Percentiles rank a stretch among this genome's conserved stretches.
Conservation (phyloP, 1,140 invertebrate species). For the Neuroterus valhalla region DNA sequence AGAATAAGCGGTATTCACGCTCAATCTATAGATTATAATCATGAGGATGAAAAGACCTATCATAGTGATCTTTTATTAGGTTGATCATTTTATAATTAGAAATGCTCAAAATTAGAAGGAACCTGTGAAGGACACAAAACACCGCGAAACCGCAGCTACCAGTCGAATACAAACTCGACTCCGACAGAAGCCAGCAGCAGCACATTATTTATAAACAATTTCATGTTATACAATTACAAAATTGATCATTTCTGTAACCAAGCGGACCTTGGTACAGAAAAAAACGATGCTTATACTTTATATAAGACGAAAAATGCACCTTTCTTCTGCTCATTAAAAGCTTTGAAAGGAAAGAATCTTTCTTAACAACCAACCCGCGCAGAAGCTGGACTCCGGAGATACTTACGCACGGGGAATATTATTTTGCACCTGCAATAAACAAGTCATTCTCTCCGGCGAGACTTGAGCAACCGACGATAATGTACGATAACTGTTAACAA, state of each 20-base stretch:
- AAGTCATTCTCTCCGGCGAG: conserved; percentile 29
- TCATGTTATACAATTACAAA: too few relatives aligned
- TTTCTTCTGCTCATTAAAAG: conserved; percentile 35
- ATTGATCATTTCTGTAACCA: background rate
- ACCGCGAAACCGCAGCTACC: too few relatives aligned
- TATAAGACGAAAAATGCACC: background rate
- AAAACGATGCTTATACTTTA: background rate
- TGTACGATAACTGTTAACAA: conserved; percentile 51
- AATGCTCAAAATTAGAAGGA: too few relatives aligned
- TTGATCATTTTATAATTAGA: conserved; percentile 5
- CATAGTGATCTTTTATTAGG: background rate
- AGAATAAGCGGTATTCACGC: too few relatives aligned
- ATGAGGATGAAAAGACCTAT: background rate
- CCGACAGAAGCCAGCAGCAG: too few relatives aligned
- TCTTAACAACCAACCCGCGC: conserved; percentile 16
- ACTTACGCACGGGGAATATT: background rate
- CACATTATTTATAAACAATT: too few relatives aligned
- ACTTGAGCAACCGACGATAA: conserved; percentile 39
- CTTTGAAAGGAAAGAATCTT: conserved; percentile 29
- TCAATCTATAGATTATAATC: background rate
- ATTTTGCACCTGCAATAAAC: background rate
- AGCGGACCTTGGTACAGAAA: background rate
- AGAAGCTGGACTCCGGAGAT: conserved; percentile 17
- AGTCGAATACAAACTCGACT: too few relatives aligned
- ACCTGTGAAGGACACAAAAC: too few relatives aligned